A percentile compares a stretch with the other conserved stretches of the same genome.
These are phyloP conservation scores for Mythimna albipuncta DNA, from an alignment of 2,888 invertebrate genomes.

Conservation along the genomic window DNA sequence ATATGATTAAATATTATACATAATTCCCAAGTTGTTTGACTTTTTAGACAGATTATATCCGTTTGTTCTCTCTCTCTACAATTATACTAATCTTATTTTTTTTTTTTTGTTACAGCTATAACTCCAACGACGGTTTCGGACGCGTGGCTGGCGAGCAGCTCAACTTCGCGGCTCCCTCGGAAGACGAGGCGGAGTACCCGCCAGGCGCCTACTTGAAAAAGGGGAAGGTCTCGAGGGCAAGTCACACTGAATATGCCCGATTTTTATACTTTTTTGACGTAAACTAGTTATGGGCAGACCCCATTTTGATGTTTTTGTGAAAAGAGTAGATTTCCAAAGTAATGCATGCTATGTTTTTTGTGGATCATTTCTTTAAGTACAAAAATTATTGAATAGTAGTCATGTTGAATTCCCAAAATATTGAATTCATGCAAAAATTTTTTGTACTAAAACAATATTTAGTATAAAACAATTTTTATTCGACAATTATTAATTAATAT, in stretches of 20 bases:
- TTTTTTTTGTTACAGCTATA: slow-evolving; percentile 84
- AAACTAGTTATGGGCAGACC: slow-evolving; percentile 24
- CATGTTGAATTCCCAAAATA: background rate
- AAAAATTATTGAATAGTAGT: too few relatives aligned
- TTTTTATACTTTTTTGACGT: slow-evolving; percentile 67
- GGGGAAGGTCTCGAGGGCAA: slow-evolving; percentile 93
- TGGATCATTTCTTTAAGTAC: slow-evolving; percentile 7
- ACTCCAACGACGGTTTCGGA: slow-evolving; percentile 88
- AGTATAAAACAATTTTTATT: too few relatives aligned
- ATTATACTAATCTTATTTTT: slow-evolving; percentile 7
- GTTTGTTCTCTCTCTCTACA: background rate
- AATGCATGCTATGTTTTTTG: slow-evolving; percentile 5
- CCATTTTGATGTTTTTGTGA: slow-evolving; percentile 29
- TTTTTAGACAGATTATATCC: too few relatives aligned
- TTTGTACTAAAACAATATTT: too few relatives aligned
- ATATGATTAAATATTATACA: too few relatives aligned
- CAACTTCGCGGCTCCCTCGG: slow-evolving; percentile 92
- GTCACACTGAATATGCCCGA: slow-evolving; percentile 85
- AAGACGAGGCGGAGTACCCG: slow-evolving; percentile 94
- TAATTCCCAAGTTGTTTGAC: too few relatives aligned
- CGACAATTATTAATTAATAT: too few relatives aligned
- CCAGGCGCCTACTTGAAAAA: slow-evolving; percentile 92
- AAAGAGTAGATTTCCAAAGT: slow-evolving; percentile 13
- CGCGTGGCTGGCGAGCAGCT: slow-evolving; percentile 87
- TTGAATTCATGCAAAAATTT: too few relatives aligned